Conservation (phyloP, 2,888 invertebrate species). For the Eupeodes luniger region DNA sequence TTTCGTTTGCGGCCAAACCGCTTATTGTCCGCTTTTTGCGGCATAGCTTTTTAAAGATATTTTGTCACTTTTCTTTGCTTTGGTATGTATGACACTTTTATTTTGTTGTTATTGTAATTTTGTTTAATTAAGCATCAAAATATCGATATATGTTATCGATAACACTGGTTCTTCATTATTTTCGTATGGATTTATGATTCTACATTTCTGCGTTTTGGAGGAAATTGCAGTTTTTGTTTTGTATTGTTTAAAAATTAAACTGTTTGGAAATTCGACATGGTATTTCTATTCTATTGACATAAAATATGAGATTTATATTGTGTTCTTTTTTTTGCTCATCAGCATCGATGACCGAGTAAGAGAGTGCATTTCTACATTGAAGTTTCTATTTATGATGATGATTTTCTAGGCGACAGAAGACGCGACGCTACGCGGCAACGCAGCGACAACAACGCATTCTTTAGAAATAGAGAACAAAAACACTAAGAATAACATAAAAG, state of each 20-base stretch:
- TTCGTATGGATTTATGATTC: not conserved
- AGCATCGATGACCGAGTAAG: slow-evolving; percentile 47
- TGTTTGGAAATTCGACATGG: slow-evolving; percentile 34
- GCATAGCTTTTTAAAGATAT: slow-evolving; percentile 51
- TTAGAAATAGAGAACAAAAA: slow-evolving; percentile 36
- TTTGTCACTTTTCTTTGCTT: not conserved
- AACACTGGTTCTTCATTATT: not conserved
- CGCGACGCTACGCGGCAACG: too few relatives aligned
- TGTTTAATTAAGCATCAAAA: slow-evolving; percentile 15
- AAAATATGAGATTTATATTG: not conserved
- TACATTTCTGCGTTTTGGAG: not conserved
- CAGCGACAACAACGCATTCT: slow-evolving; percentile 48
- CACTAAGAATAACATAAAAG: not conserved
- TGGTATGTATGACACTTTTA: not conserved
- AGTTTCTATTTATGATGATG: slow-evolving; percentile 34
- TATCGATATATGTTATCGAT: slow-evolving; percentile 6
- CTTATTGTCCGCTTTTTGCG: slow-evolving; percentile 64
- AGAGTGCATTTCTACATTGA: slow-evolving; percentile 36
- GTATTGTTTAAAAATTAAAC: too few relatives aligned
- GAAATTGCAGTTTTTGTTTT: not conserved
- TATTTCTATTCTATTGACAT: slow-evolving; percentile 23
- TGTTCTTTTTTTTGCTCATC: not conserved
- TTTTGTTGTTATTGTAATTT: not conserved
- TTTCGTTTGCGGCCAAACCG: slow-evolving; percentile 76
- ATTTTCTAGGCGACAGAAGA: slow-evolving; percentile 28